Conservation (phyloP, 2,797 vertebrate species). For the Gorsachius magnificus region DNA sequence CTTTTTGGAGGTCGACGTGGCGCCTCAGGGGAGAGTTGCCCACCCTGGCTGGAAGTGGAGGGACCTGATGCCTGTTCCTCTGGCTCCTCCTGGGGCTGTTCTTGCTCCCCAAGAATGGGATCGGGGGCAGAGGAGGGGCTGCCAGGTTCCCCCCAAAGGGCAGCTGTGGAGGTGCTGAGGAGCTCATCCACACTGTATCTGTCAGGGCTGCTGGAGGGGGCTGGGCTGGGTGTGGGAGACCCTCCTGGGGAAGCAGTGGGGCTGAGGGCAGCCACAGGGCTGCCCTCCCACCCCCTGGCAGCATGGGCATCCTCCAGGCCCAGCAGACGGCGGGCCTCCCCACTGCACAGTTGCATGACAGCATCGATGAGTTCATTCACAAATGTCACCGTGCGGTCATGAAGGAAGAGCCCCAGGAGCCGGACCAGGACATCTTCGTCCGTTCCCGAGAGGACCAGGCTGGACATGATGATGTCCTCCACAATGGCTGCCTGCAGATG, state of each 20-base stretch:
- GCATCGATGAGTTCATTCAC: not conserved
- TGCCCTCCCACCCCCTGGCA: not conserved
- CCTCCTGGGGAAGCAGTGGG: not conserved
- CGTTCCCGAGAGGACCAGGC: not conserved
- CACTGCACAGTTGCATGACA: not conserved
- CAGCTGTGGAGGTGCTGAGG: not conserved
- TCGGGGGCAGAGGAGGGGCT: fast-evolving
- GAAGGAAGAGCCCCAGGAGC: not conserved
- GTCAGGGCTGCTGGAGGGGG: not conserved
- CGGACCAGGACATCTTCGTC: not conserved
- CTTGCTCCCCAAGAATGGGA: not conserved
- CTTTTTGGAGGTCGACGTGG: not conserved
- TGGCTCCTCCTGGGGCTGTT: not conserved
- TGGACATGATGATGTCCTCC: not conserved
- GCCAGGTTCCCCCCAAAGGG: not conserved
- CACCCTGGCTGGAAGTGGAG: not conserved
- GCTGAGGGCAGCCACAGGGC: not conserved
- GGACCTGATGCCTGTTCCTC: not conserved
- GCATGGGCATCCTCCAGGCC: not conserved
- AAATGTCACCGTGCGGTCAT: not conserved
- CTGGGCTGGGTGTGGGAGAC: not conserved
- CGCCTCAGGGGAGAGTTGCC: not conserved
- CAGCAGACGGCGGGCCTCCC: too few relatives aligned
- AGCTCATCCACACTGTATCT: not conserved
- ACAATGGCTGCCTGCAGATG: not conserved